Conservation (phyloP, 2,113 vertebrate genomes). For the Xenotilapia longispinis region DNA sequence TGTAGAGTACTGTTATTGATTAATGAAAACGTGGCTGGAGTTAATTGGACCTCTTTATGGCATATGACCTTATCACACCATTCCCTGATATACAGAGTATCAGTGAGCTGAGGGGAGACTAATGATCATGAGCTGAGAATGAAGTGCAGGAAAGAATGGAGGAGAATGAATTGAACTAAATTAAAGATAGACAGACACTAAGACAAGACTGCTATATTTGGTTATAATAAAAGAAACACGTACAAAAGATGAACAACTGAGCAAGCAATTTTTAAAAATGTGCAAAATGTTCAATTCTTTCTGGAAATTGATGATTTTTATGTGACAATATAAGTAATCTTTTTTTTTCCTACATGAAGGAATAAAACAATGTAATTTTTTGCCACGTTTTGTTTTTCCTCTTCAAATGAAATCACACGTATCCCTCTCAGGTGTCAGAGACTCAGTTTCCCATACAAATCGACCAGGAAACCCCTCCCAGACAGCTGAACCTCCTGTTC, state of each 20-base stretch:
- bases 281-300: neutral
- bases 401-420: neutral
- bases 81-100: neutral
- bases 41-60: slow-evolving; percentile 49
- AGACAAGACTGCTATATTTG: neutral
- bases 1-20: slow-evolving; percentile 22
- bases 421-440: slow-evolving; percentile 79
- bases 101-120: neutral
- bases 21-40: slow-evolving; percentile 27
- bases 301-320: neutral
- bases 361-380: neutral
- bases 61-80: slow-evolving; percentile 42
- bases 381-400: neutral
- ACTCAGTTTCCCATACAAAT: slow-evolving; percentile 86
- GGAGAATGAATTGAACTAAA: neutral
- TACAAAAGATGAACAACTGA: neutral
- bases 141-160: neutral
- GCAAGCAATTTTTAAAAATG: neutral
- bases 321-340: neutral
- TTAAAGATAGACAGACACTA: neutral
- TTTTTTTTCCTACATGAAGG: neutral
- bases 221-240: neutral
- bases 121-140: slow-evolving; percentile 9
- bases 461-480: slow-evolving; percentile 69
- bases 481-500: slow-evolving; percentile 76